Conservation (phyloP, 2,113 vertebrate genomes). For the Alethe castanea region DNA sequence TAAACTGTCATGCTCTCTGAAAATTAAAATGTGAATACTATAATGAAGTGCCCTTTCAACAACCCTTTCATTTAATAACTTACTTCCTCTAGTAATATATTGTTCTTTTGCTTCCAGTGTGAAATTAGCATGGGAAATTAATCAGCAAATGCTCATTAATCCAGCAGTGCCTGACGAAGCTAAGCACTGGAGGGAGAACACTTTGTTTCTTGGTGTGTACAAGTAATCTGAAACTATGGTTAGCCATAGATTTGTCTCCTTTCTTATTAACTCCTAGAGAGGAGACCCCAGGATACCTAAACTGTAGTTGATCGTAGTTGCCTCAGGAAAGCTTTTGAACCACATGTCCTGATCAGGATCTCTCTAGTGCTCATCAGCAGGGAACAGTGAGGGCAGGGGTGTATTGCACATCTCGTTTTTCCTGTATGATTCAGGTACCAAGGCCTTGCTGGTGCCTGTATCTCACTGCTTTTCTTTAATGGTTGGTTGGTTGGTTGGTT, state of each 20-base stretch:
- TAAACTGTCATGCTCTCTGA: neutral
- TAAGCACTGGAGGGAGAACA: neutral
- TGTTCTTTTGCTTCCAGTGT: neutral
- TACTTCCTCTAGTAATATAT: neutral
- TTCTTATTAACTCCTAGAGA: neutral
- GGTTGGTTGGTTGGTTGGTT: neutral
- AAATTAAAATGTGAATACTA: neutral
- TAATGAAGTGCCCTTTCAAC: neutral
- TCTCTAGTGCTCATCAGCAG: neutral
- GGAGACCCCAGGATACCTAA: neutral
- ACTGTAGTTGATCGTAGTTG: neutral
- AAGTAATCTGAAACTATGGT: neutral
- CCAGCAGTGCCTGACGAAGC: neutral
- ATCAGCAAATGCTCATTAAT: neutral
- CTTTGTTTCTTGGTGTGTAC: neutral
- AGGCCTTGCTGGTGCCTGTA: neutral
- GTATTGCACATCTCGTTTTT: rapidly evolving
- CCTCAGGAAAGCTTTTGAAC: neutral
- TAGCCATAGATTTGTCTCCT: neutral
- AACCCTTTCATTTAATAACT: neutral
- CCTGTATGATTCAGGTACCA: rapidly evolving
- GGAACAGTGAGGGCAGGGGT: neutral
- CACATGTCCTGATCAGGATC: rapidly evolving
- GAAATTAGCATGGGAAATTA: neutral
- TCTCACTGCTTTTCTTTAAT: neutral